Evolutionary conservation across 2,113 vertebrate genomes (phyloP).

Genomic region (Mohoua ochrocephala): DNA sequence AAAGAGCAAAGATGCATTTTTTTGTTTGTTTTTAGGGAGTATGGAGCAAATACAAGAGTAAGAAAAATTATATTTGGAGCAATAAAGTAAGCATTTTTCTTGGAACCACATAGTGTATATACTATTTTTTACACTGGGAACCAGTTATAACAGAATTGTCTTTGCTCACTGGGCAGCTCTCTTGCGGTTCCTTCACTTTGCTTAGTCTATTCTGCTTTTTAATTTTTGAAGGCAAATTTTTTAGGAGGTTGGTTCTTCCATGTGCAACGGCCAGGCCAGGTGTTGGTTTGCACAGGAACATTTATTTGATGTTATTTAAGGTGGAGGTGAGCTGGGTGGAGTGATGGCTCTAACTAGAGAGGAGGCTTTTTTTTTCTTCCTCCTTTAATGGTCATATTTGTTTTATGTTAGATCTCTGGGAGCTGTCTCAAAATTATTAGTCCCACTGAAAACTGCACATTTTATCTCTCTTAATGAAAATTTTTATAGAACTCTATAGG

Average conservation of each 20-base stretch:
- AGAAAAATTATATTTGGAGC: neutral
- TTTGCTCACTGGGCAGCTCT: neutral
- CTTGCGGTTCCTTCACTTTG: neutral
- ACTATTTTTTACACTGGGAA: neutral
- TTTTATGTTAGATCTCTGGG: neutral
- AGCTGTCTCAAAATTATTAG: neutral
- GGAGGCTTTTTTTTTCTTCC: neutral
- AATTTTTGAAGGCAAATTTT: neutral
- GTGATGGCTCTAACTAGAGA: neutral
- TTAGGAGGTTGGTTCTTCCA: neutral
- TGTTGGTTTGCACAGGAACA: neutral
- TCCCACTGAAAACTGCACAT: neutral
- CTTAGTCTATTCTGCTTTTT: neutral
- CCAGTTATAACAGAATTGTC: neutral
- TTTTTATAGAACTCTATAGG: neutral
- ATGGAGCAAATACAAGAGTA: neutral
- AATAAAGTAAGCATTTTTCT: neutral
- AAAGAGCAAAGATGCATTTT: neutral
- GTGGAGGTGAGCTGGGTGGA: neutral
- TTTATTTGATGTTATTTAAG: neutral
- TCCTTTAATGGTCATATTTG: neutral
- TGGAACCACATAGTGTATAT: neutral
- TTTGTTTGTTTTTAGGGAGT: fast-evolving
- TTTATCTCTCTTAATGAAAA: neutral
- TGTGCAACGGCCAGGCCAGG: neutral